A percentile compares a stretch with the other conserved stretches of the same genome.
Conservation (phyloP, 2,113 vertebrate genomes). For the Riparia riparia region DNA sequence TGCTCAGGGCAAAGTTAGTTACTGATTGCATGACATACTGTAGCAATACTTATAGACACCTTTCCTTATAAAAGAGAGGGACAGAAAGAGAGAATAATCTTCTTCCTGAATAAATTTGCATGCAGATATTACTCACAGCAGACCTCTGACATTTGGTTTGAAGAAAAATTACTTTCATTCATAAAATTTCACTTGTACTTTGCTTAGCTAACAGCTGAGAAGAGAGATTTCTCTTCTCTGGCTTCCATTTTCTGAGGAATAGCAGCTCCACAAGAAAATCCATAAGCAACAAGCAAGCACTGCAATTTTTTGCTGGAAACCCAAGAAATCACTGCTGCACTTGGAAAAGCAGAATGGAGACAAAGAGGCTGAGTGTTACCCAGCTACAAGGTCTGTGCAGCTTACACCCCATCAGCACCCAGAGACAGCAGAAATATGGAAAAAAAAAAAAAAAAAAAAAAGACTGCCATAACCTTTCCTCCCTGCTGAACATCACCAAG, state of each 20-base stretch:
- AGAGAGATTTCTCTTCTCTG: not conserved
- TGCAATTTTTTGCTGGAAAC: not conserved
- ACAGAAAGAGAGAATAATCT: not conserved
- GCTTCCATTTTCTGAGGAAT: not conserved
- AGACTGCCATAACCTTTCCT: not conserved
- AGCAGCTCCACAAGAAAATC: not conserved
- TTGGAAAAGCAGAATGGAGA: not conserved
- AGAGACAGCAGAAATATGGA: not conserved
- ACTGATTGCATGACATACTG: not conserved
- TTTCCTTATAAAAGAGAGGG: not conserved
- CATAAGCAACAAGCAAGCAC: not conserved
- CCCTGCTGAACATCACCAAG: not conserved
- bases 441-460: not conserved
- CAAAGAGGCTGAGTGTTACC: not conserved
- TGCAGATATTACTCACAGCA: not conserved
- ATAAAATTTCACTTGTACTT: slow-evolving; percentile 7
- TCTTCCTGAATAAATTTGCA: not conserved
- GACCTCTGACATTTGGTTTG: not conserved
- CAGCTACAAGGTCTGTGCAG: not conserved
- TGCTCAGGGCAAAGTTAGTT: not conserved
- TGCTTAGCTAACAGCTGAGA: not conserved
- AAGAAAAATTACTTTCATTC: slow-evolving; percentile 7
- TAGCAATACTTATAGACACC: not conserved
- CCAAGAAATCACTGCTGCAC: not conserved
- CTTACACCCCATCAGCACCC: not conserved